Evolutionary conservation across 2,113 vertebrate species (phyloP).

Genomic region (Calidris pygmaea): DNA sequence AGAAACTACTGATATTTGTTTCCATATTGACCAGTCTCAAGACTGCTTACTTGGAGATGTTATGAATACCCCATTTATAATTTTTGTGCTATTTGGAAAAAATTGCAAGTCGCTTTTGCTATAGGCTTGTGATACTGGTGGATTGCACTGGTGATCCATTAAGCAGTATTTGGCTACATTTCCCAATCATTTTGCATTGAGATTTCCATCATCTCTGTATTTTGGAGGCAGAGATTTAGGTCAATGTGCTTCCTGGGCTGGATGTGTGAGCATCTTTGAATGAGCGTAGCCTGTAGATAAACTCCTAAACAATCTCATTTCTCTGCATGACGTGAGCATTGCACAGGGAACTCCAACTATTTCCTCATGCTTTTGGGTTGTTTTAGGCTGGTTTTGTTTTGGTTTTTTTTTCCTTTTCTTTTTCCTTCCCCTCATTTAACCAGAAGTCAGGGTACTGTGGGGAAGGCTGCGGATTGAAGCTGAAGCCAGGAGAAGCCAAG

Average conservation of each 20-base stretch:
- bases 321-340: not conserved
- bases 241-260: not conserved
- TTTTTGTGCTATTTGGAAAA: not conserved
- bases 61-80: not conserved
- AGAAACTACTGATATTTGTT: not conserved
- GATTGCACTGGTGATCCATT: not conserved
- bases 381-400: not conserved
- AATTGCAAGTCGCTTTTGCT: not conserved
- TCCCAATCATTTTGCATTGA: not conserved
- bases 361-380: accelerated
- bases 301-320: not conserved
- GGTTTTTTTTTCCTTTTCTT: not conserved
- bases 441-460: not conserved
- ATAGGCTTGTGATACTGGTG: not conserved
- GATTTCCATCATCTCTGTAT: not conserved
- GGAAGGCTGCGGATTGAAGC: not conserved
- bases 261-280: not conserved
- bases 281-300: not conserved
- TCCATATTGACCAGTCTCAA: not conserved
- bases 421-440: not conserved
- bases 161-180: not conserved
- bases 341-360: not conserved
- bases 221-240: not conserved
- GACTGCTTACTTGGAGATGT: not conserved
- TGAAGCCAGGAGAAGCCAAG: not conserved